Base-by-base conservation (phyloP, 1,140 invertebrate genomes). In the Caerostris darwini region DNA sequence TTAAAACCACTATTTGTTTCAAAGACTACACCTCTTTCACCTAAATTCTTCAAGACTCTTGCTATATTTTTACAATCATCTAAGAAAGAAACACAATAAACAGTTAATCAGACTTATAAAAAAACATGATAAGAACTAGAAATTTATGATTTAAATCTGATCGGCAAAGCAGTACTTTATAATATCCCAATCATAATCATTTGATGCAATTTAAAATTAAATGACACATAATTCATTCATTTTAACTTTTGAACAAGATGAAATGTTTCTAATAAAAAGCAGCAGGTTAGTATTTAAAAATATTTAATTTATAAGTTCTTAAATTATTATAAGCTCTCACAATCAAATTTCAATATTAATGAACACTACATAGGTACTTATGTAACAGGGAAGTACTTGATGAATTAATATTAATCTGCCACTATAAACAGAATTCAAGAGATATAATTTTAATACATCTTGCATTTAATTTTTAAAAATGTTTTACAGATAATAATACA, bases 11-110 rank as follows among this genome's bases (percentile, higher is more conserved):
- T 67, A 89, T 88, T 93, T 14, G 57, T 6, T 17, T 61, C 71
- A 87, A 95, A 95, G 50, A 96, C 89, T 59, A 95, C 94, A 53
- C 96, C 95, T 83, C 95, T 95, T 58, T 95, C 92, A 61, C 95
- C 94, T 64, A 96, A 91, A 81, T 95, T 95, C 88, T 94, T 95
- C 61, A 96, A 81, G 57, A 96, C 95, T 59, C 95, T 95, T 7
- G 95, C 95, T 94, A 96, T 96, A 94, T 96, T 96, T 91, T 95
- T 95, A 90, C 96, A 96, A 94, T 96, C 96, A 95, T 96, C 96
- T 96, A 94, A 53, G 95, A 95, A 85, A 7, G 19, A 85, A 58
- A 10, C 58, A 59, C 3, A 7, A 8, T n/a, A 5, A 50, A 10
- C 34, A 50, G 7, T 5, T 7, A 77, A 81, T 7, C 5, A 64